These are phyloP conservation scores for Parnassius glacialis DNA, from an alignment of 2,888 invertebrate genomes.

Conservation along the genomic window DNA sequence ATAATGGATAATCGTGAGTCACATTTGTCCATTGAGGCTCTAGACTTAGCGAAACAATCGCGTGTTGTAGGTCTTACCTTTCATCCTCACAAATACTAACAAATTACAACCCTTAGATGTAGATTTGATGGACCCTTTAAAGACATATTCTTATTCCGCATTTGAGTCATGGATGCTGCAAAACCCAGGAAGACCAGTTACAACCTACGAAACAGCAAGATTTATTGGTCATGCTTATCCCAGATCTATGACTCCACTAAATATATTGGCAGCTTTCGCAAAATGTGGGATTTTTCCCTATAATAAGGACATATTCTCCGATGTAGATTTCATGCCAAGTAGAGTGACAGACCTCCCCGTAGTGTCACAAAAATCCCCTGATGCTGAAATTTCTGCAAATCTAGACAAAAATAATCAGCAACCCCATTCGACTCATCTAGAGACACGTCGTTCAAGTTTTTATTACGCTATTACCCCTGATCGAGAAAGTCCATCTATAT, in stretches of 20 bases:
- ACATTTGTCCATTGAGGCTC: constrained; percentile 28
- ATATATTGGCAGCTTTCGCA: too few species aligned
- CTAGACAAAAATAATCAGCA: constrained; percentile 9
- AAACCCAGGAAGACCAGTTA: constrained; percentile 32
- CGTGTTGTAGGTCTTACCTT: constrained; percentile 33
- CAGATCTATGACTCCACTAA: constrained; percentile 29
- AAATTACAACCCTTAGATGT: constrained; percentile 35
- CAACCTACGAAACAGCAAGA: constrained; percentile 32
- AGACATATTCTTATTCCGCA: constrained; percentile 30
- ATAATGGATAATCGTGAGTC: constrained; percentile 28
- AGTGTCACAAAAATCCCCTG: constrained; percentile 5
- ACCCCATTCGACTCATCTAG: constrained; percentile 7
- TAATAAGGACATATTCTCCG: constrained; percentile 20
- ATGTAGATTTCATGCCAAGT: constrained; percentile 22
- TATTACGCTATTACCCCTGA: constrained; percentile 7
- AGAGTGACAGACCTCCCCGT: constrained; percentile 23
- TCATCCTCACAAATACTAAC: constrained; percentile 31
- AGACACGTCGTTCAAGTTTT: constrained; percentile 11
- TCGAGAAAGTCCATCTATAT: constrained; percentile 1
- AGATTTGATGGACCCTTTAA: constrained; percentile 32
- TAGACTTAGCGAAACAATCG: constrained; percentile 23
- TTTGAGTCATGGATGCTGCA: constrained; percentile 31
- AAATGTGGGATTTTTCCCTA: constrained; percentile 15
- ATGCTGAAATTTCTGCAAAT: constrained; percentile 7
- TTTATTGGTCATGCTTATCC: constrained; percentile 31